Percentiles rank a stretch among this genome's conserved stretches.
Conservation (phyloP, 2,888 invertebrate species). For the Portevinia maculata region DNA sequence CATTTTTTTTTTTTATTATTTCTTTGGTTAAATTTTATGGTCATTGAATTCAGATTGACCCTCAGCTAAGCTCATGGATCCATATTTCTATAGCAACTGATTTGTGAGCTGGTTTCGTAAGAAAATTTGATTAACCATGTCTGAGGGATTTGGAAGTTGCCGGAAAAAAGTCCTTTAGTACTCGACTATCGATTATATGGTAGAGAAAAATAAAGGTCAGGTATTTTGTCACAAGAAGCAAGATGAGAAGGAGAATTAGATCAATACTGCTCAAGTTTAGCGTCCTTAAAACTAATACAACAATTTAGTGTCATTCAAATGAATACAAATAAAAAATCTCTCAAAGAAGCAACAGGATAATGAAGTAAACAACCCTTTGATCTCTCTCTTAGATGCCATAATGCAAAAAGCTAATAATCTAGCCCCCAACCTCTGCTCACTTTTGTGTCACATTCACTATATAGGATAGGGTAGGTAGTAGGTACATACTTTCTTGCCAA, state of each 20-base stretch:
- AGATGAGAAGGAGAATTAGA: no score
- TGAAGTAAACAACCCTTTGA: constrained; percentile 68
- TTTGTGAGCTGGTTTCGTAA: constrained; percentile 8
- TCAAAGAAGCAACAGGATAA: constrained; percentile 17
- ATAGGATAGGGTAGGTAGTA: constrained; percentile 24
- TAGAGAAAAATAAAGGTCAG: background rate
- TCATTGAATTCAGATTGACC: constrained; percentile 58
- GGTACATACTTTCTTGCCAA: constrained; percentile 39
- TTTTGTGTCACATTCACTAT: constrained; percentile 25
- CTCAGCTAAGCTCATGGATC: constrained; percentile 18
- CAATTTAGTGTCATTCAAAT: no score
- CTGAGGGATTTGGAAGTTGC: background rate
- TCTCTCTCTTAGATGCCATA: constrained; percentile 45
- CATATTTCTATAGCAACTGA: constrained; percentile 11
- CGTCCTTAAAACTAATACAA: no score
- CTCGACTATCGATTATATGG: constrained; percentile 9
- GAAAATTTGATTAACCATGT: constrained; percentile 33
- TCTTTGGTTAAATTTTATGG: constrained; percentile 52
- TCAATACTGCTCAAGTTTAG: no score
- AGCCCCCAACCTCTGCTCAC: constrained; percentile 19
- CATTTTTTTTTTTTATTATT: constrained; percentile 14
- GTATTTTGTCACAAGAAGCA: background rate
- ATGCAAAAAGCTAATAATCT: constrained; percentile 64
- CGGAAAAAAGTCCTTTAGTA: background rate
- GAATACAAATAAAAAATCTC: background rate